Percentiles rank a stretch among this genome's conserved stretches.
Evolutionary conservation across 2,888 invertebrate genomes (phyloP).

Genomic region (Drosophila mulleri): DNA sequence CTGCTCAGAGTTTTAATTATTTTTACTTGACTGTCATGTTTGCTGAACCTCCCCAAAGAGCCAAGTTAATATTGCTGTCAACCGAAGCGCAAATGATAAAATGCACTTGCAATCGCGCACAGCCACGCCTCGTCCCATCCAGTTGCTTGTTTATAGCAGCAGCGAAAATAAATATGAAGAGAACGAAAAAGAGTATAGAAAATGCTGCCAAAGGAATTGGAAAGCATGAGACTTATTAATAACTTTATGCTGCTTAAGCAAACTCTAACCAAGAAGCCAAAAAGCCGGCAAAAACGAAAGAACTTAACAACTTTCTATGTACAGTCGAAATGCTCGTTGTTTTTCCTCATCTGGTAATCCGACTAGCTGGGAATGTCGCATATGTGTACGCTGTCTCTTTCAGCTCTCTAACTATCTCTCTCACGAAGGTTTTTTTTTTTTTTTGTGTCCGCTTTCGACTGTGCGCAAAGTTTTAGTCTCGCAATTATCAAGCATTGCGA

Average conservation of each 20-base stretch:
- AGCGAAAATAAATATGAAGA: neutral
- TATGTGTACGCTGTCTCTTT: constrained; percentile 2
- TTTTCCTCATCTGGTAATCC: constrained; percentile 59
- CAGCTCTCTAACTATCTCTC: neutral
- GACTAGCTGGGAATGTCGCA: constrained; percentile 51
- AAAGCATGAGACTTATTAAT: constrained; percentile 70
- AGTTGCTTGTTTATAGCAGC: constrained; percentile 42
- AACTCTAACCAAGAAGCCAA: constrained; percentile 41
- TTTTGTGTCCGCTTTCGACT: neutral
- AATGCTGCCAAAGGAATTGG: constrained; percentile 38
- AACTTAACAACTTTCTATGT: constrained; percentile 55
- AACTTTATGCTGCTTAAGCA: constrained; percentile 69
- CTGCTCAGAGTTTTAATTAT: constrained; percentile 68
- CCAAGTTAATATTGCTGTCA: constrained; percentile 74
- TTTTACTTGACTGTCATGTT: constrained; percentile 66
- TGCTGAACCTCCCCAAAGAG: constrained; percentile 38
- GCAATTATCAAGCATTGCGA: constrained; percentile 47
- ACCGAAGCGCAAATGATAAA: constrained; percentile 68
- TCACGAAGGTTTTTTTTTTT: neutral
- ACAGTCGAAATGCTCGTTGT: constrained; percentile 46
- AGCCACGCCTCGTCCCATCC: neutral
- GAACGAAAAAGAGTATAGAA: constrained; percentile 7
- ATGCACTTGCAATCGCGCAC: constrained; percentile 47
- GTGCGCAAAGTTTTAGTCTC: constrained; percentile 32
- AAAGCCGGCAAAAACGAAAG: constrained; percentile 18